Percentiles rank a stretch among this genome's conserved stretches.
Conservation (phyloP, 2,888 invertebrate species). For the Plebejus anna region DNA sequence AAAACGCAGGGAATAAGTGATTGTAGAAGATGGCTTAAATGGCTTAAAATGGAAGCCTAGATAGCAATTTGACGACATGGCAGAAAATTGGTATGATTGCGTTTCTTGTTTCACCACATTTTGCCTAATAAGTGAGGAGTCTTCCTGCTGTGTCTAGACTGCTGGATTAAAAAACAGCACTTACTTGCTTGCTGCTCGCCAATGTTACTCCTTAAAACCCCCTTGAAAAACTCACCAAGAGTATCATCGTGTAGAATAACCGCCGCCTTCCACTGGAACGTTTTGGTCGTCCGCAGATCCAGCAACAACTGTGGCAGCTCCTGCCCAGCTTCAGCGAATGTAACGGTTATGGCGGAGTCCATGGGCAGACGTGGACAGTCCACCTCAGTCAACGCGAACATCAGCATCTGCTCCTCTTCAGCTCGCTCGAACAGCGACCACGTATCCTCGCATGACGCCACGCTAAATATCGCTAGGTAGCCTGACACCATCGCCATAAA, state of each 20-base stretch:
- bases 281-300: slow-evolving; percentile 83
- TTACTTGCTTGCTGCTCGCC: too few species aligned
- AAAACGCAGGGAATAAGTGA: too few species aligned
- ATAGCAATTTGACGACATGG: not conserved
- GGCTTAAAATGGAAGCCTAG: not conserved
- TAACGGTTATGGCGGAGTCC: slow-evolving; percentile 84
- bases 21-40: not conserved
- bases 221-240: slow-evolving; percentile 74
- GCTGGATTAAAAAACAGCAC: too few species aligned
- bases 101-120: too few species aligned
- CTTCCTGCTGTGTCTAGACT: too few species aligned
- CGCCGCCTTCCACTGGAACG: slow-evolving; percentile 86
- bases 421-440: slow-evolving; percentile 85
- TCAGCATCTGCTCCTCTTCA: slow-evolving; percentile 82
- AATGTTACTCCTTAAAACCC: not conserved
- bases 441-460: slow-evolving; percentile 87
- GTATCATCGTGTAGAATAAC: slow-evolving; percentile 86
- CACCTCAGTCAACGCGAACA: slow-evolving; percentile 87
- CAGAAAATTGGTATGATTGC: not conserved
- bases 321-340: slow-evolving; percentile 83
- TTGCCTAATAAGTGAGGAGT: too few species aligned
- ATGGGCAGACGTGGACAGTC: slow-evolving; percentile 88
- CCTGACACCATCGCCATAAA: slow-evolving; percentile 62
- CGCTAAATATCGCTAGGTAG: slow-evolving; percentile 85
- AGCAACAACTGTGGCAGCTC: slow-evolving; percentile 89